Base-by-base conservation (phyloP, 2,888 invertebrate species). In the Drosophila fulvimacula region DNA sequence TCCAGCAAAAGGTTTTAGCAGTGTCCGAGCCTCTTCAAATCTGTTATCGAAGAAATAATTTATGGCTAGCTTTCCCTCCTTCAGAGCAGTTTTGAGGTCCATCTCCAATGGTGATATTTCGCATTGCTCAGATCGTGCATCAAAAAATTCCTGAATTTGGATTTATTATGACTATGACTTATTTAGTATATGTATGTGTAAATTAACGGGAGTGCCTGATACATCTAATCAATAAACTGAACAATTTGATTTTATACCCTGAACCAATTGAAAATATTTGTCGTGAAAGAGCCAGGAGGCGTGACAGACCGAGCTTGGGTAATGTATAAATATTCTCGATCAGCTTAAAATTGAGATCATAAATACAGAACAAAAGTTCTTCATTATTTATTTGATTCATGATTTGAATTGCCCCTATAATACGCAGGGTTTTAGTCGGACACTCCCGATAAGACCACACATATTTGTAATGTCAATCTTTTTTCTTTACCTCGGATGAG, bases 31-130 rank as follows among this genome's bases (percentile, higher is more conserved):
- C 88, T 96, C 95, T 13, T 94, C 94, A 80, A 98, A 96, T 90
- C 96, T 95, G 92, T 99, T 99, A 92, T 98, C 98, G 92, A 99
- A 97, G 92, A 98, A 99, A 82, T 95, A 95, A 89, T 96, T 94
- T n/a, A 98, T 95, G 0, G 98, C 97, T 57, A 94, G 92, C 89
- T 95, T 95, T 15, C 96, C 95, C 87, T 98, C 97, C 58, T 94
- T 94, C 74, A 98, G 94, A 1, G 97, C 95, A 34, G 81, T 79
- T 5, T 83, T 78, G 10, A 91, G 66, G 32, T 88, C 85, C 88
- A 90, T 90, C 59, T 92, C 57, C 17, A 60, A 56, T 3, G 62
- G 38, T 0, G 13, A 11, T 3, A 27, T 17, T 4, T 58, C 44
- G 44, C 34, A 34, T 27, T 24, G 62, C 7, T 61, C 56, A 1